These are phyloP conservation scores for Nasonia longicornis DNA, from an alignment of 1,140 invertebrate genomes.

Conservation along the genomic window DNA sequence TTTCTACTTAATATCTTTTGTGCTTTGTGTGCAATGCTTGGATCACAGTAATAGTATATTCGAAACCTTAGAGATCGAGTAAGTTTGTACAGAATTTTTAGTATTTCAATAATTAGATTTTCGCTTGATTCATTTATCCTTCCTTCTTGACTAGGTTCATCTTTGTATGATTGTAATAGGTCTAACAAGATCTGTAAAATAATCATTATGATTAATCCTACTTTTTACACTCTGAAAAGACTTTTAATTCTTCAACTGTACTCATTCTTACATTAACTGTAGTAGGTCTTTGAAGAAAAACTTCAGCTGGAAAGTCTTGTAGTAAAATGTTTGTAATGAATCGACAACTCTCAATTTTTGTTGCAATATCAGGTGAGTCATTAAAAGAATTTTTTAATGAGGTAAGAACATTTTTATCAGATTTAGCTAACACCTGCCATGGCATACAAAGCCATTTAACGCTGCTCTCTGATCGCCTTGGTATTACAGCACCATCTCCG, in stretches of 20 bases:
- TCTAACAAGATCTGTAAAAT: slow-evolving; percentile 58
- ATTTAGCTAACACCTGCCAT: slow-evolving; percentile 71
- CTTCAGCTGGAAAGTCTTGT: slow-evolving; percentile 77
- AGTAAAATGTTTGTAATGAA: slow-evolving; percentile 77
- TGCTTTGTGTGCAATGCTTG: slow-evolving; percentile 67
- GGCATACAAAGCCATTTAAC: slow-evolving; percentile 71
- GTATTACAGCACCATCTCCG: slow-evolving; percentile 49
- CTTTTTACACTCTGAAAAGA: slow-evolving; percentile 21
- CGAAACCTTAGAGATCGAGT: slow-evolving; percentile 65
- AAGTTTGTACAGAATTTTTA: slow-evolving; percentile 66
- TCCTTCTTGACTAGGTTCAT: slow-evolving; percentile 26
- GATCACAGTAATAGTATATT: slow-evolving; percentile 70
- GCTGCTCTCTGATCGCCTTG: slow-evolving; percentile 59
- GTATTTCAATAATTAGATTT: slow-evolving; percentile 56
- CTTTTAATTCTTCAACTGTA: slow-evolving; percentile 28
- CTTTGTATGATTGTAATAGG: slow-evolving; percentile 53
- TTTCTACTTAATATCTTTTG: slow-evolving; percentile 60
- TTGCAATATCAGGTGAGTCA: slow-evolving; percentile 62
- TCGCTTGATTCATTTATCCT: slow-evolving; percentile 37
- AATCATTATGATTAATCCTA: slow-evolving; percentile 15
- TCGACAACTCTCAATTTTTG: slow-evolving; percentile 70
- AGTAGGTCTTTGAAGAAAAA: slow-evolving; percentile 76
- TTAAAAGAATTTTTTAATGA: slow-evolving; percentile 71
- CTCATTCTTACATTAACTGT: slow-evolving; percentile 70
- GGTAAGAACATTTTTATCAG: slow-evolving; percentile 70